A percentile compares a stretch with the other conserved stretches of the same genome.
These are phyloP conservation scores for Pteronura brasiliensis DNA, from an alignment of 2,113 vertebrate species.

Conservation along the genomic window DNA sequence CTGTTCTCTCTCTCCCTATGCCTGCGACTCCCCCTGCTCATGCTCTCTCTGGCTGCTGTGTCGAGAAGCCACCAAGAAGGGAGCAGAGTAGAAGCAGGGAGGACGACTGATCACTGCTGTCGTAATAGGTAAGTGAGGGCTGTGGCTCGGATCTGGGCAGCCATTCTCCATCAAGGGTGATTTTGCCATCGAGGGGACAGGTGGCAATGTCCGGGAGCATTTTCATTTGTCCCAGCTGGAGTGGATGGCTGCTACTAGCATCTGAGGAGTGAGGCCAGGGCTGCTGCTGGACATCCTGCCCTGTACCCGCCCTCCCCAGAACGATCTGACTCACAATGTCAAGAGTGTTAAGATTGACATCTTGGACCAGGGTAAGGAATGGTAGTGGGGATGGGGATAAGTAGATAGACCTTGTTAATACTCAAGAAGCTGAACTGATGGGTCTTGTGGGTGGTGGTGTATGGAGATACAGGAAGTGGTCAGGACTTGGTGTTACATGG, in stretches of 20 bases:
- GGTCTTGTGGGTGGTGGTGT: not conserved
- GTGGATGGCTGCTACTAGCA: too few species aligned
- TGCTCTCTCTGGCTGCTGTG: not conserved
- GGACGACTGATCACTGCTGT: not conserved
- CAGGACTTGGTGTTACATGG: not conserved
- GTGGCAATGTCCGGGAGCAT: not conserved
- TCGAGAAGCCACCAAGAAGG: not conserved
- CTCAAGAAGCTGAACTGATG: not conserved
- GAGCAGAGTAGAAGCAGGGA: not conserved
- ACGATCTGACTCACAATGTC: not conserved
- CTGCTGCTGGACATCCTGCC: not conserved
- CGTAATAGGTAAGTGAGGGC: not conserved
- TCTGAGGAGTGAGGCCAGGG: not conserved
- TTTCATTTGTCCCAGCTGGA: not conserved
- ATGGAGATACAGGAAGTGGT: not conserved
- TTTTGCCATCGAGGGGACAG: not conserved
- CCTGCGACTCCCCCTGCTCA: too few species aligned
- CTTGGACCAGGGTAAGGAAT: not conserved
- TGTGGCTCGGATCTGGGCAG: not conserved
- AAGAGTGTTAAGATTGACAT: not conserved
- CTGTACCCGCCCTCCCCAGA: not conserved
- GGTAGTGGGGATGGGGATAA: too few species aligned
- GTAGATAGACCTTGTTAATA: not conserved
- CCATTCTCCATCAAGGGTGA: too few species aligned
- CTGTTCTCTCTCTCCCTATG: too few species aligned